These are phyloP conservation scores for Spinus olivaceus DNA, from an alignment of 2,797 vertebrate genomes.

Conservation along the genomic window DNA sequence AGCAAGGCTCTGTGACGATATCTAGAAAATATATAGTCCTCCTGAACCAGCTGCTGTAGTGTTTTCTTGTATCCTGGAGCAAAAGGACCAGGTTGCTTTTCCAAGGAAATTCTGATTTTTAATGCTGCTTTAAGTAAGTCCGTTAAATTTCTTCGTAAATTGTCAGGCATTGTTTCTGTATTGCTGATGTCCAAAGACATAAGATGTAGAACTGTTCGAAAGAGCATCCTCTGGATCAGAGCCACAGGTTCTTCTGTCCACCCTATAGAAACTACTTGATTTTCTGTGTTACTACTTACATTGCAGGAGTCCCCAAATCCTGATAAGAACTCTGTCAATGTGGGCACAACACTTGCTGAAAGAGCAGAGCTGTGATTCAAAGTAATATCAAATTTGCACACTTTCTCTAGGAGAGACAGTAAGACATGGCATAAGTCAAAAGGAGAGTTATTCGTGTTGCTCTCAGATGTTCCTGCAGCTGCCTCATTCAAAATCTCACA, in stretches of 20 bases:
- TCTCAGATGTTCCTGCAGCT: slow-evolving; percentile 80
- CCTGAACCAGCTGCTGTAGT: slow-evolving; percentile 80
- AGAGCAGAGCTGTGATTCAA: slow-evolving; percentile 88
- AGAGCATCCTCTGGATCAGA: slow-evolving; percentile 93
- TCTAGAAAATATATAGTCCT: slow-evolving; percentile 81
- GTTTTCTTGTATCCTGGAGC: slow-evolving; percentile 81
- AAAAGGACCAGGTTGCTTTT: slow-evolving; percentile 83
- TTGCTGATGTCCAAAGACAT: slow-evolving; percentile 88
- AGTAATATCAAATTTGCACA: slow-evolving; percentile 91
- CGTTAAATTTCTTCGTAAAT: slow-evolving; percentile 86
- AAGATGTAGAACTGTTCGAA: slow-evolving; percentile 88
- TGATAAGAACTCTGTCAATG: slow-evolving; percentile 90
- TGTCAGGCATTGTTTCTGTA: slow-evolving; percentile 86
- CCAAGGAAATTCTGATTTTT: slow-evolving; percentile 85
- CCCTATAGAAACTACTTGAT: slow-evolving; percentile 82
- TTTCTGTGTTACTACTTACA: slow-evolving; percentile 66
- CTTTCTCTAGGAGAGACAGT: slow-evolving; percentile 92
- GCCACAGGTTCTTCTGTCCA: slow-evolving; percentile 94
- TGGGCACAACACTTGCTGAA: slow-evolving; percentile 88
- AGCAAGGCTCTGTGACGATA: slow-evolving; percentile 86
- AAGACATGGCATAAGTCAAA: slow-evolving; percentile 94
- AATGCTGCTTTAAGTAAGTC: slow-evolving; percentile 90
- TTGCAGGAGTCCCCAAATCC: slow-evolving; percentile 88
- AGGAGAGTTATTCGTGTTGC: slow-evolving; percentile 86
- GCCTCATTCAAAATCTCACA: slow-evolving; percentile 77